Evolutionary conservation across 1,140 invertebrate species (phyloP).

Genomic region (Drosophila parvula): DNA sequence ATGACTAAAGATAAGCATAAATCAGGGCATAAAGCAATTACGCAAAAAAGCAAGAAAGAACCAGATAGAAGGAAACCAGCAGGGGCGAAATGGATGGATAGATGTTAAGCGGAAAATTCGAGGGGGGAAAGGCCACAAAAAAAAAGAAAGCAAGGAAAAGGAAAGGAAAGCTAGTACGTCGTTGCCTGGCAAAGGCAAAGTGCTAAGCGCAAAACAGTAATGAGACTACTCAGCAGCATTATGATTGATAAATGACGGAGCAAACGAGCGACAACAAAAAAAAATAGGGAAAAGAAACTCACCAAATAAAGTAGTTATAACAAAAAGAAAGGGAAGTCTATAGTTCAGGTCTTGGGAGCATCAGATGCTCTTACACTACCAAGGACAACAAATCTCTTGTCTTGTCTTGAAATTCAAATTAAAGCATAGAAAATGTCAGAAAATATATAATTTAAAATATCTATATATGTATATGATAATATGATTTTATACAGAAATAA

Average conservation of each 20-base stretch:
- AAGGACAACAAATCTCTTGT: too few relatives aligned
- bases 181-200: slow-evolving; percentile 21
- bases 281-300: slow-evolving; percentile 6
- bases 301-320: slow-evolving; percentile 9
- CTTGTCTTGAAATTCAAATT: too few relatives aligned
- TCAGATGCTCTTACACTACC: neutral
- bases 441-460: too few relatives aligned
- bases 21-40: slow-evolving; percentile 77
- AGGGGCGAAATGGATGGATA: slow-evolving; percentile 23
- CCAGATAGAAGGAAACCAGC: slow-evolving; percentile 13
- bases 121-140: neutral
- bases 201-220: slow-evolving; percentile 65
- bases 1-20: slow-evolving; percentile 79
- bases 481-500: too few relatives aligned
- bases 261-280: slow-evolving; percentile 20
- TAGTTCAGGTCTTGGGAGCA: neutral
- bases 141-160: neutral
- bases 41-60: slow-evolving; percentile 34
- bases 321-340: neutral
- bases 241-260: slow-evolving; percentile 72
- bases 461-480: too few relatives aligned
- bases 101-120: slow-evolving; percentile 27
- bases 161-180: neutral
- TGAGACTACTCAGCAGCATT: slow-evolving; percentile 73
- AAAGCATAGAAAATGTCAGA: too few relatives aligned